Conservation (phyloP, 2,797 vertebrate genomes). For the Pogonophryne albipinna region DNA sequence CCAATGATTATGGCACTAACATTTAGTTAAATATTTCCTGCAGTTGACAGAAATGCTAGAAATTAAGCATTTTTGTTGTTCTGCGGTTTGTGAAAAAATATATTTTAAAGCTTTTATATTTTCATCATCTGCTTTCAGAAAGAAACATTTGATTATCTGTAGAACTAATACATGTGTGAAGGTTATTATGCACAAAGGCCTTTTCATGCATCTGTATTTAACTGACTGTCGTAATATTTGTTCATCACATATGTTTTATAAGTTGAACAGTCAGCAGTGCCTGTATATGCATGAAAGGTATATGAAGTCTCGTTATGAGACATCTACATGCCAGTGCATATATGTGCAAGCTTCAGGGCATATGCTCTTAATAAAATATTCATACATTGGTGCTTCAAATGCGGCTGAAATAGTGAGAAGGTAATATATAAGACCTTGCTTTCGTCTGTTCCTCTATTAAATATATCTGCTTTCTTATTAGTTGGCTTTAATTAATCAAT, state of each 20-base stretch:
- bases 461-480: slow-evolving; percentile 18
- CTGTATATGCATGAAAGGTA: neutral
- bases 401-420: slow-evolving; percentile 20
- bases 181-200: slow-evolving; percentile 20
- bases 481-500: slow-evolving; percentile 20
- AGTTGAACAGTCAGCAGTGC: neutral
- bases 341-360: slow-evolving; percentile 10
- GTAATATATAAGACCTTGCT: slow-evolving; percentile 7
- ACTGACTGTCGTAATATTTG: neutral
- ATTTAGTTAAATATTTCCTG: neutral
- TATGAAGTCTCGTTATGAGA: neutral
- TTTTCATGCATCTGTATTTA: slow-evolving; percentile 21
- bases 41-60: neutral
- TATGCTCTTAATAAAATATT: slow-evolving; percentile 37
- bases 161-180: slow-evolving; percentile 11
- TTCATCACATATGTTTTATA: neutral
- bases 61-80: neutral
- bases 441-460: slow-evolving; percentile 14
- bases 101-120: slow-evolving; percentile 18
- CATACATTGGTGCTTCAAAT: slow-evolving; percentile 30
- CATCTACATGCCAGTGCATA: neutral
- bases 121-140: slow-evolving; percentile 22
- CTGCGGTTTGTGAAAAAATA: neutral
- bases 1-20: neutral
- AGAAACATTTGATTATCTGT: slow-evolving; percentile 26